These are phyloP conservation scores for Microtus montanus DNA, from an alignment of 2,113 vertebrate species.

Conservation along the genomic window DNA sequence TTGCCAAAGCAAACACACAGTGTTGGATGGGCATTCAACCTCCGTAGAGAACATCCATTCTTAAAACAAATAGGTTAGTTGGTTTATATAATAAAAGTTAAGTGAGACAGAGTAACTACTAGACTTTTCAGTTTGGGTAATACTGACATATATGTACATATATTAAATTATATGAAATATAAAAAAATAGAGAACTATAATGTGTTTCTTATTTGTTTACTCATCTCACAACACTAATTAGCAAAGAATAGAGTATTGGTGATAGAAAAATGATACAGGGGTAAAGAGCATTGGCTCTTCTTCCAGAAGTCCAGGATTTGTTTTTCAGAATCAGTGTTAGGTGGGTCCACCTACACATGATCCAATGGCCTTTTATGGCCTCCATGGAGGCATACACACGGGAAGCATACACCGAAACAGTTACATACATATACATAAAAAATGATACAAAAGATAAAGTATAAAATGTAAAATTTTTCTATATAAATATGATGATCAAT, in stretches of 20 bases:
- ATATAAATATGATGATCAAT: neutral
- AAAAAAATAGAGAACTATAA: neutral
- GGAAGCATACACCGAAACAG: no score
- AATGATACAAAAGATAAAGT: neutral
- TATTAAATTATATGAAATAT: neutral
- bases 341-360: no score
- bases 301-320: neutral
- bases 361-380: neutral
- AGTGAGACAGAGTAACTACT: neutral
- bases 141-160: neutral
- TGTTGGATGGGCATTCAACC: neutral
- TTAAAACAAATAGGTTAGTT: neutral
- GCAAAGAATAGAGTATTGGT: neutral
- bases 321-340: no score
- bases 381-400: neutral
- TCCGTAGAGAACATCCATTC: neutral
- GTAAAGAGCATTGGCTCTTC: neutral
- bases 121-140: neutral
- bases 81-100: neutral
- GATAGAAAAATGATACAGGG: no score
- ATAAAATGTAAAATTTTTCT: neutral
- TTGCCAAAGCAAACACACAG: neutral
- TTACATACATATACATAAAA: neutral
- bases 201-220: neutral
- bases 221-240: neutral